These are phyloP conservation scores for Sterrhoptilus dennistouni DNA, from an alignment of 2,113 vertebrate genomes.

Conservation along the genomic window DNA sequence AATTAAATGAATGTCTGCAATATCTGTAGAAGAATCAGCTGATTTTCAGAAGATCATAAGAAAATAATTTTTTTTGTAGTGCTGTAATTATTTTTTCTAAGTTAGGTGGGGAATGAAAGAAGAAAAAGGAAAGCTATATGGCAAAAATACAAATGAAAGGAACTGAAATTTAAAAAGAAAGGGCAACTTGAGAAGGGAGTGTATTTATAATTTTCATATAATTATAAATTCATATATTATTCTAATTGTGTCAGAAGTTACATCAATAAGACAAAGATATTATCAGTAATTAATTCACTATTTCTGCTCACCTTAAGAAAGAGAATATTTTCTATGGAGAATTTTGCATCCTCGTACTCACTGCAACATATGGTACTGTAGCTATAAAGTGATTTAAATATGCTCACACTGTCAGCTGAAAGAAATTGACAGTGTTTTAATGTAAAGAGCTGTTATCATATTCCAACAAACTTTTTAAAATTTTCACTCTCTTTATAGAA, in stretches of 20 bases:
- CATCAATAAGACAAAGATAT: neutral
- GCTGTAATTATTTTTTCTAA: neutral
- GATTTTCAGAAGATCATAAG: neutral
- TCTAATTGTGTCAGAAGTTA: neutral
- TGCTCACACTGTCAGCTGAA: neutral
- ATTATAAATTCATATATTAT: neutral
- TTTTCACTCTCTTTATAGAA: neutral
- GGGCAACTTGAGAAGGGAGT: neutral
- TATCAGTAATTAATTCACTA: neutral
- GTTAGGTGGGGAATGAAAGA: neutral
- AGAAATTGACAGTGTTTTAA: neutral
- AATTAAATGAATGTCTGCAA: neutral
- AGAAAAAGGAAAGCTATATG: neutral
- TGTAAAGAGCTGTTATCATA: neutral
- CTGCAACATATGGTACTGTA: slow-evolving; percentile 15
- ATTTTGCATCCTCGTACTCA: neutral
- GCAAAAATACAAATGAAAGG: neutral
- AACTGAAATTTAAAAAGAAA: neutral
- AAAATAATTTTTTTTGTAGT: neutral
- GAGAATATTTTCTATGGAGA: neutral
- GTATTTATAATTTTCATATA: neutral
- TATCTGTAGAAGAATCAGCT: neutral
- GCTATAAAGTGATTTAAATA: slow-evolving; percentile 33
- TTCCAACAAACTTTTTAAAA: neutral
- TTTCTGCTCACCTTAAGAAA: neutral